Base-by-base conservation (phyloP, 92 coral and sea anemone genomes). In the Palythoa grandis region DNA sequence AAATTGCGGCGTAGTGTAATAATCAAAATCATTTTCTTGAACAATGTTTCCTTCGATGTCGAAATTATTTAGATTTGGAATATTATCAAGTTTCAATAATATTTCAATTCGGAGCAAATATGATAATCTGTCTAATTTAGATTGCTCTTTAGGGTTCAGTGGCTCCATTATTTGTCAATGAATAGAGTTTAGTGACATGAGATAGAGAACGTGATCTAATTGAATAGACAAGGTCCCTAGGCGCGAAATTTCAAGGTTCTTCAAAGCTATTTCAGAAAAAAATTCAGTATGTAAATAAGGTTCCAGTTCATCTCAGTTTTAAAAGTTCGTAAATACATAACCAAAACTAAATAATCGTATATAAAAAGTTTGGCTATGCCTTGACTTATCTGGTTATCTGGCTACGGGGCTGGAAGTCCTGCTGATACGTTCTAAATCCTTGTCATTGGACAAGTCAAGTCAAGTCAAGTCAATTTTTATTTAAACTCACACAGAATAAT, bases 111-210 rank as follows among this genome's bases (percentile, higher is more conserved):
- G n/a, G n/a, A n/a, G n/a, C n/a, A n/a, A n/a, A n/a, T n/a, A n/a
- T n/a, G n/a, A n/a, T n/a, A n/a, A n/a, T n/a, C n/a, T n/a, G n/a
- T n/a, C n/a, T n/a, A n/a, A n/a, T n/a, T n/a, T 56, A 1, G 63
- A 2, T 56, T 9, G 63, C 12, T 56, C 63, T 9, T 56, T 67
- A 67, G 72, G 72, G 72, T 67, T 67, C 72, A 67, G 72, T 67
- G 72, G 72, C 72, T 67, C 72, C 72, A 67, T 29, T 67, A 7
- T 67, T 67, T 67, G 72, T 67, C 72, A 67, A 67, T 67, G 60
- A 67, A 67, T 67, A 67, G 72, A 71, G 17, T 35, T 25, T 2
- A 35, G 20, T 37, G 17, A 39, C 37, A 37, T 71, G 52, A 71
- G 3, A 71, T 71, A 71, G 20, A 71, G 76, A 71, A 71, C 37